Evolutionary conservation across 2,113 vertebrate genomes (phyloP).

Genomic region (Tursiops truncatus): DNA sequence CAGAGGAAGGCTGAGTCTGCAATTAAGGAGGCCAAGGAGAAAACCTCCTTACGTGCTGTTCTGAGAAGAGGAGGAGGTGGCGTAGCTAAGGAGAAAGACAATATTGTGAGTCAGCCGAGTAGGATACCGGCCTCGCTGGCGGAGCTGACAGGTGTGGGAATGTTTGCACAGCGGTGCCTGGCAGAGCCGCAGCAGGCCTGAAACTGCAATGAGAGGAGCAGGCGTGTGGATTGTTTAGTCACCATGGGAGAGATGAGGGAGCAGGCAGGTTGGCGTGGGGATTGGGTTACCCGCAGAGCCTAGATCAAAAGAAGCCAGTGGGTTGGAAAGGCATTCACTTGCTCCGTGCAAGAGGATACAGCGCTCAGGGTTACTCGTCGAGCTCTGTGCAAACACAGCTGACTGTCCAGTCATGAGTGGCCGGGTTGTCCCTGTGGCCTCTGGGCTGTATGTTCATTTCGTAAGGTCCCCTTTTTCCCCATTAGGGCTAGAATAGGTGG

Average conservation of each 20-base stretch:
- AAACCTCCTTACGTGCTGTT: not conserved
- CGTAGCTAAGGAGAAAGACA: slow-evolving; percentile 27
- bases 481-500: not conserved
- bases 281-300: not conserved
- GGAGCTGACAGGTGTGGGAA: slow-evolving; percentile 25
- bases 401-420: not conserved
- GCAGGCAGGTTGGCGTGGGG: not conserved
- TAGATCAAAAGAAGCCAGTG: slow-evolving; percentile 10
- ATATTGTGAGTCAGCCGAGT: slow-evolving; percentile 16
- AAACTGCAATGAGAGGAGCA: not conserved
- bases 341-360: not conserved
- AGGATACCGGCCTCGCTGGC: not conserved
- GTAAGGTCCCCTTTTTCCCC: not conserved
- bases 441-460: not conserved
- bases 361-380: not conserved
- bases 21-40: not conserved
- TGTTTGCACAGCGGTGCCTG: not conserved
- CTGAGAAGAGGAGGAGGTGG: not conserved
- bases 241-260: not conserved
- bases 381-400: not conserved
- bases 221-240: not conserved
- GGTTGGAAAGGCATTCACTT: slow-evolving; percentile 1
- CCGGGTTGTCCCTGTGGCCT: not conserved
- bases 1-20: not conserved
- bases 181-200: not conserved